Evolutionary conservation across 2,797 vertebrate genomes (phyloP), one percentile per base, ranked within the genome.

Genomic region (Chelmon rostratus): DNA sequence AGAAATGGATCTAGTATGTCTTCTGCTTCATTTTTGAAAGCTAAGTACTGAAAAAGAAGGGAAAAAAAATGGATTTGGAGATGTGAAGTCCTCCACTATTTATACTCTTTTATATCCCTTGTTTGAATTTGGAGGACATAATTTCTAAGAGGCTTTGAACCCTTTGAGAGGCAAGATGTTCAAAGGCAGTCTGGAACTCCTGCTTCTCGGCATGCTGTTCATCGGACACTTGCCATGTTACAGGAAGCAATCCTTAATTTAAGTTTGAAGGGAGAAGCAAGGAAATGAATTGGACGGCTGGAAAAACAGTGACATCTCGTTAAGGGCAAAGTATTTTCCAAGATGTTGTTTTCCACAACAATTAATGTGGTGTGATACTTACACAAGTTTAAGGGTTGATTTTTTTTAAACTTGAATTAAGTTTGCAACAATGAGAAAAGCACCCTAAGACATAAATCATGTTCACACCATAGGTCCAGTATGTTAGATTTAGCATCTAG

Each of bases 121-220:
- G 63, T 84, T 80, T 82, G 79, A 85, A 79, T 87, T 78, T 73
- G 37, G 86, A 74, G 80, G 91, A 74, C 68, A 72, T 81, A 68
- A 35, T 90, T 90, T 89, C 37, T 61, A 75, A 88, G 81, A 88
- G 66, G 73, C 77, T 85, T 90, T 89, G 82, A 89, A 76, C 69
- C 78, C 76, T 58, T 64, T 46, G 44, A 81, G 58, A 83, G 54
- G 79, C 68, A 15, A 31, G 63, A 78, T 89, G 74, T 91, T 90
- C 59, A 87, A 88, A 89, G 61, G 31, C 68, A 71, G 67, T 28
- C 38, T 79, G 66, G 73, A 74, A 57, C 40, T 70, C 64, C 11
- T 66, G 71, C 57, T 57, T 86, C 61, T 69, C 84, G 74, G 78
- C 81, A 57, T 61, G 44, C 73, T 69, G 8, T 66, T 79, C 52